phyloP scores from a whole-genome alignment of 2,888 invertebrate species.

The Pelosia muscerda region DNA sequence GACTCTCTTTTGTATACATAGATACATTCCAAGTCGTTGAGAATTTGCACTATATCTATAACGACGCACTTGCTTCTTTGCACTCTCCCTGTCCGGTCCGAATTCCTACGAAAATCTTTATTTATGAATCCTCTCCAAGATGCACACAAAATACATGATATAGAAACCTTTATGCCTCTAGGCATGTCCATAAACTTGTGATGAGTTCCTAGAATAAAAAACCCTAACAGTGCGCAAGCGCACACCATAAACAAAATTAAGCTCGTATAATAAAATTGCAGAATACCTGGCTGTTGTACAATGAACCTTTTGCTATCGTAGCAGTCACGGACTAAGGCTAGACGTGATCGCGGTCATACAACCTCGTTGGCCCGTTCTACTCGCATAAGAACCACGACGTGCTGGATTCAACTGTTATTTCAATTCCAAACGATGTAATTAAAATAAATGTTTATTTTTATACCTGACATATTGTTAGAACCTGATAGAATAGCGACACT shows the following conservation, averaged over 20 bases:
- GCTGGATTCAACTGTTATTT: conserved; percentile 50
- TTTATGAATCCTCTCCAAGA: not conserved
- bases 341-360: conserved; percentile 67
- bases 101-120: too few relatives aligned
- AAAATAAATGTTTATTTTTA: conserved; percentile 44
- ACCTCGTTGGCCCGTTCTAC: conserved; percentile 49
- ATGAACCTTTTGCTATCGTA: conserved; percentile 36
- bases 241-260: not conserved
- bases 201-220: not conserved
- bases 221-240: not conserved
- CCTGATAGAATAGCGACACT: conserved; percentile 1
- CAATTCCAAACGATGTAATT: conserved; percentile 49
- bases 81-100: too few relatives aligned
- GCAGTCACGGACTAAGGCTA: conserved; percentile 58
- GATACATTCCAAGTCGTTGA: too few relatives aligned
- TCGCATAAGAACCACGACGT: conserved; percentile 46
- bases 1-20: too few relatives aligned
- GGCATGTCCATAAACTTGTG: not conserved
- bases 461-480: conserved; percentile 33
- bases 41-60: too few relatives aligned
- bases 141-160: not conserved
- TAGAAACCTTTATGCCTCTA: not conserved
- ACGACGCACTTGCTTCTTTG: too few relatives aligned
- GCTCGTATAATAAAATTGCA: not conserved
- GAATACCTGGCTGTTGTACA: conserved; percentile 11